Base-by-base conservation (phyloP, 1,140 invertebrate species). In the Pachypeltis micranthus region DNA sequence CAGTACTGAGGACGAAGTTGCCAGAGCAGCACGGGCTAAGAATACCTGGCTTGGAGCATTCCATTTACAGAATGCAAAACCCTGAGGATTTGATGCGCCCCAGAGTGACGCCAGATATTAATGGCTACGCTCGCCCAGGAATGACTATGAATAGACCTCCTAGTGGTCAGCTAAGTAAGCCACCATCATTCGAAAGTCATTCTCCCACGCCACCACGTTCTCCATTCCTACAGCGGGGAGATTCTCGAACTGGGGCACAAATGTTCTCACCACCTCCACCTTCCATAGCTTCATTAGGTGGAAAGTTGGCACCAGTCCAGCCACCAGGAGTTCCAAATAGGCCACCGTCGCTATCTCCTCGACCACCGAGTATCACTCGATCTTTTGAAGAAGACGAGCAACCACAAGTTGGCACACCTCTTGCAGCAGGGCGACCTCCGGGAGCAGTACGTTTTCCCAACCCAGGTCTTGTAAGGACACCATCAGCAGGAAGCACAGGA, bases 1-100 rank as follows among this genome's bases (percentile, higher is more conserved):
- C 62, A 2, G 39, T 66, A 4, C 51, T 66, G 4, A 64, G 59
- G 19, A 58, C 58, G 39, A 66, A 66, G 44, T 44, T 66, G 51
- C 65, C 65, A 3, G 31, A 57, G 2, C 34, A 61, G 26, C 24
- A 21, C 1, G 47, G 65, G 39, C 21, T 44, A 29, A 58, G 57
- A 56, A 27, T 60, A 60, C 24, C 61, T 24, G 31, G 44, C 2
- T n/a, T 28, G 28, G 56, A 59, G n/a, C 55, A 63, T 47, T 2
- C 29, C 1, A 58, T 59, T 12, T 47, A 59, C 16, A 63, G 62
- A 14, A 63, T 59, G 56, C 56, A 59, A 14, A 59, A 59, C 14
- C 57, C 56, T 34, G 60, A 44, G 26, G 60, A 26, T 29, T 27
- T 26, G 57, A 60, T 24, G 24, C 59, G 24, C 4, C 59, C 59